Conservation (phyloP, 2,113 vertebrate genomes). For the Lontra canadensis region DNA sequence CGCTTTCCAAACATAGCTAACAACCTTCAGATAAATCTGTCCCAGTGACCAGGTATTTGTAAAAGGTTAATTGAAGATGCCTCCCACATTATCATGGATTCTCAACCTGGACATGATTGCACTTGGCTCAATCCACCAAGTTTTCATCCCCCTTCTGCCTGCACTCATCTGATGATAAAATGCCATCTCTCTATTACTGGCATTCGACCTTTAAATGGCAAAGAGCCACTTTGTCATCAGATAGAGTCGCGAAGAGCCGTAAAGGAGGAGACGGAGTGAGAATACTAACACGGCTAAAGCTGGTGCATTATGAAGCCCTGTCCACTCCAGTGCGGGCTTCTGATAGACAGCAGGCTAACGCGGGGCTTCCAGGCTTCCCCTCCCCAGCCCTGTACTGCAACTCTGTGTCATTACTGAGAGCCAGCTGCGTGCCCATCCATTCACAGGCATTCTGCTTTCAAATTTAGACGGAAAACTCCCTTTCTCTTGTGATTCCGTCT, state of each 20-base stretch:
- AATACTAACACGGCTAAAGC: constrained; percentile 17
- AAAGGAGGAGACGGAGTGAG: constrained; percentile 15
- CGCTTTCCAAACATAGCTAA: constrained; percentile 2
- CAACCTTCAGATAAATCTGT: constrained; percentile 30
- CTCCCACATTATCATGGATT: not conserved
- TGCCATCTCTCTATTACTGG: constrained; percentile 63
- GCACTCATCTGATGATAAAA: constrained; percentile 63
- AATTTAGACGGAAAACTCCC: not conserved
- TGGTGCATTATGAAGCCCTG: accelerated
- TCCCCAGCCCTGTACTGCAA: not conserved
- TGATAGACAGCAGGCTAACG: not conserved
- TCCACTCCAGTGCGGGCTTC: not conserved
- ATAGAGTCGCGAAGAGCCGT: constrained; percentile 44
- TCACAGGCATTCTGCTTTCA: not conserved
- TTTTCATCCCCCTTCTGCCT: constrained; percentile 32
- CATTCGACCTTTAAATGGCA: constrained; percentile 76
- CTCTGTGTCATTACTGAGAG: accelerated
- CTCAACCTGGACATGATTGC: not conserved
- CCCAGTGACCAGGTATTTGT: constrained; percentile 17
- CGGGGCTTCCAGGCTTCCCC: accelerated
- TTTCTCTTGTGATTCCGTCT: not conserved
- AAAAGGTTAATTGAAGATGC: constrained; percentile 70
- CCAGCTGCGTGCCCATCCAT: not conserved
- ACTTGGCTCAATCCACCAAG: not conserved
- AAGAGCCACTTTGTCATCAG: constrained; percentile 67